Conservation (phyloP, 2,888 invertebrate species). For the Lasioglossum vierecki region DNA sequence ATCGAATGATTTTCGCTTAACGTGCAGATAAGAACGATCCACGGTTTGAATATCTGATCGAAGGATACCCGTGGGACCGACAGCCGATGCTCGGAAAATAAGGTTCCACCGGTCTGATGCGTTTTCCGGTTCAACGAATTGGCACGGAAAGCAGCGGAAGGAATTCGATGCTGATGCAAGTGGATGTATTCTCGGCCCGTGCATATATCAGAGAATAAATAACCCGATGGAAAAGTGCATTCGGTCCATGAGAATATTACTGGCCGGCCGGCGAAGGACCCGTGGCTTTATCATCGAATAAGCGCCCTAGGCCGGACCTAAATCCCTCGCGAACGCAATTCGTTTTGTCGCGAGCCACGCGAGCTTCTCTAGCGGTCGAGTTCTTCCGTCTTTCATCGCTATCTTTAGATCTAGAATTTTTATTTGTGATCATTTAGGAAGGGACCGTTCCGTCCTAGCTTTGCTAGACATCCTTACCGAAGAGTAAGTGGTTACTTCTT, state of each 20-base stretch:
- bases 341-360: not conserved
- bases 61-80: slow-evolving; percentile 51
- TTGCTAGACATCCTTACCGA: too few species aligned
- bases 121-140: slow-evolving; percentile 60
- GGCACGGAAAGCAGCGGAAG: slow-evolving; percentile 52
- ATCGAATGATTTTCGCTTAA: slow-evolving; percentile 63
- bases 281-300: not conserved
- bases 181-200: slow-evolving; percentile 43
- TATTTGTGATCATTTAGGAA: too few species aligned
- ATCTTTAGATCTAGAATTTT: not conserved
- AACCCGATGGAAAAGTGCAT: slow-evolving; percentile 51
- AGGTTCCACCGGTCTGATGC: slow-evolving; percentile 51
- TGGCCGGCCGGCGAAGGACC: slow-evolving; percentile 18
- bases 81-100: slow-evolving; percentile 57
- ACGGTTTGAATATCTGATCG: slow-evolving; percentile 62
- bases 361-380: too few species aligned
- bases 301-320: not conserved
- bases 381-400: too few species aligned
- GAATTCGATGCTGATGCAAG: slow-evolving; percentile 57
- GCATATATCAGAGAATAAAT: slow-evolving; percentile 59
- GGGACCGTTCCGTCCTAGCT: too few species aligned
- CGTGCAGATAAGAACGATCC: slow-evolving; percentile 61
- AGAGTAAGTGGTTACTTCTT: not conserved
- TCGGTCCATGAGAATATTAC: slow-evolving; percentile 42
- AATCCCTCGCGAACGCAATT: not conserved